Evolutionary conservation across 2,113 vertebrate species (phyloP).

Genomic region (Ictalurus furcatus): DNA sequence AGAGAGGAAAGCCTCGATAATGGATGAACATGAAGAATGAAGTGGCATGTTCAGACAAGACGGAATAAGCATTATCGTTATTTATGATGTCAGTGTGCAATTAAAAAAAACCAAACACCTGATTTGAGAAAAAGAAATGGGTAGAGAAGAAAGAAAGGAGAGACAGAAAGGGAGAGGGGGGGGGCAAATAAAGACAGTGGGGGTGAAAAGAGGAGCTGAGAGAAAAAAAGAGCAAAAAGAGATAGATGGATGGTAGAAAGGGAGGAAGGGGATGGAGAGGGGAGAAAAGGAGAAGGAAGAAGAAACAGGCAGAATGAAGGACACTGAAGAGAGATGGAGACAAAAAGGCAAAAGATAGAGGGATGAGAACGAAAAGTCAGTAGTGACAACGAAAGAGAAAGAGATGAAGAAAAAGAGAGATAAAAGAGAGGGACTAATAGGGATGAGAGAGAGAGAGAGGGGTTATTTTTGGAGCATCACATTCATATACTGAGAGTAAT

Average conservation of each 20-base stretch:
- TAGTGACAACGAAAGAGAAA: background rate
- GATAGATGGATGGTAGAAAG: background rate
- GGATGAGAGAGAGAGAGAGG: background rate
- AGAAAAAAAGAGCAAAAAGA: background rate
- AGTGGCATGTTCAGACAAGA: background rate
- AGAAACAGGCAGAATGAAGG: background rate
- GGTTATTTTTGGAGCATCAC: background rate
- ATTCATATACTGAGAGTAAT: background rate
- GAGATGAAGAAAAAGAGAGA: background rate
- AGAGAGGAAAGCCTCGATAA: background rate
- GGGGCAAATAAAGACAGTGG: background rate
- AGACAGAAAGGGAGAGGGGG: too few relatives aligned
- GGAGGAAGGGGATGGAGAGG: background rate
- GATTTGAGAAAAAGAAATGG: background rate
- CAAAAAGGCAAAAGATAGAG: background rate
- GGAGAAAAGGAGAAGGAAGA: background rate
- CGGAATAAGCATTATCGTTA: background rate
- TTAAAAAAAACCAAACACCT: background rate
- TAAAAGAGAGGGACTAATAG: background rate
- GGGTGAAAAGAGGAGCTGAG: background rate
- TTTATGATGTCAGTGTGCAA: background rate
- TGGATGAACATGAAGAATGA: background rate
- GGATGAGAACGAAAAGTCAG: background rate
- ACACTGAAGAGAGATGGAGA: background rate
- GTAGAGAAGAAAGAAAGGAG: too few relatives aligned